These are phyloP conservation scores for Branchipolynoe longqiensis DNA, from an alignment of 2,888 invertebrate genomes.

Conservation along the genomic window DNA sequence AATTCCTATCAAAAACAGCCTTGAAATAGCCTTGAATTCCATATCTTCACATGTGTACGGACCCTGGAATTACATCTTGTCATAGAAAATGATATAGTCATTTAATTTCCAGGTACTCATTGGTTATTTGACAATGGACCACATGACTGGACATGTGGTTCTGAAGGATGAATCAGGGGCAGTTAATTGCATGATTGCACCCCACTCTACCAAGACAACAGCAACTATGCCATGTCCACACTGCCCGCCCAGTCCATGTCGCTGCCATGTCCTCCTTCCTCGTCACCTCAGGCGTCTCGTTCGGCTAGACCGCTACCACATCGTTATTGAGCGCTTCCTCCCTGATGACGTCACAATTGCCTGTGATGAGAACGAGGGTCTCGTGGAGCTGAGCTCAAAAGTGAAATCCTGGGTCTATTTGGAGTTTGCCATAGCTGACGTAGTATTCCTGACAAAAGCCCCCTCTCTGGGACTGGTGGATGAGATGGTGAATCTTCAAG, in stretches of 20 bases:
- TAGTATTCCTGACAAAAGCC: not conserved
- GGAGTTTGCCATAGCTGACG: conserved; percentile 10
- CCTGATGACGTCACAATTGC: not conserved
- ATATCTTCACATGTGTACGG: too few relatives aligned
- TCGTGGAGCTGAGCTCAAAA: not conserved
- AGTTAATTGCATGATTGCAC: not conserved
- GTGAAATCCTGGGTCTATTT: not conserved
- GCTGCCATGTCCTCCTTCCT: not conserved
- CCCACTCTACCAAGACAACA: not conserved
- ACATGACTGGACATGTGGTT: not conserved
- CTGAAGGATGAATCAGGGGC: not conserved
- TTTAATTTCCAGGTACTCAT: not conserved
- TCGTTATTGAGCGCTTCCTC: conserved; percentile 26
- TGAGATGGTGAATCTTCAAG: not conserved
- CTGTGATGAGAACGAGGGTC: not conserved
- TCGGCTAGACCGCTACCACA: not conserved
- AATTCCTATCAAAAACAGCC: too few relatives aligned
- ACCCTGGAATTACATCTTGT: not conserved
- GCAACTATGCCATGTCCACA: too few relatives aligned
- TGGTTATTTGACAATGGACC: not conserved
- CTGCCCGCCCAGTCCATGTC: too few relatives aligned
- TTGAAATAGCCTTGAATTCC: too few relatives aligned
- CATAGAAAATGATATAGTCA: too few relatives aligned
- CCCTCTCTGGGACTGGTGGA: too few relatives aligned
- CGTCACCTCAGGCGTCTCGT: conserved; percentile 14